Conservation (phyloP, 2,797 vertebrate species). For the Ptychobarbus kaznakovi region DNA sequence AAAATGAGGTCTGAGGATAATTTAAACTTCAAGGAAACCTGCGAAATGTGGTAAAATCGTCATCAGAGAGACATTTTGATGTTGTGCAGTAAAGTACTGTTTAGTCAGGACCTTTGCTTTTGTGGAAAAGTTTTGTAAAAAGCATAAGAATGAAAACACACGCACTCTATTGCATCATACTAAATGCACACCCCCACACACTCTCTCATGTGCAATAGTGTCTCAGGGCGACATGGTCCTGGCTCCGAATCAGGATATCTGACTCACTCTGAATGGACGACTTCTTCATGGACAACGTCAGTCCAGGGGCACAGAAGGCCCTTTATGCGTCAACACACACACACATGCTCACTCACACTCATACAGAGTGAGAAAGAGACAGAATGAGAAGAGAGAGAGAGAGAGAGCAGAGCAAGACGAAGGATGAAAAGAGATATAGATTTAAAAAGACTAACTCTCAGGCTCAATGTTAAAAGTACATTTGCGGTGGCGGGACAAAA, state of each 20-base stretch:
- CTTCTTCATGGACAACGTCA: conserved; percentile 75
- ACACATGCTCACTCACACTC: conserved; percentile 52
- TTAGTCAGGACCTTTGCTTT: not conserved
- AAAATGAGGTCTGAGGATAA: not conserved
- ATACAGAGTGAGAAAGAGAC: conserved; percentile 38
- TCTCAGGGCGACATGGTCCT: conserved; percentile 66
- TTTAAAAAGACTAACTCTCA: conserved; percentile 64
- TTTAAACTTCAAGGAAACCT: not conserved
- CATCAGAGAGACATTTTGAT: not conserved
- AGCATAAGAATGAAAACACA: conserved; percentile 7
- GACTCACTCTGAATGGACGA: conserved; percentile 80
- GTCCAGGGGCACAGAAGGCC: conserved; percentile 78
- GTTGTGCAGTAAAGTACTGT: not conserved
- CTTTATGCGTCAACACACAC: conserved; percentile 75
- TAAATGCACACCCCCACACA: conserved; percentile 47
- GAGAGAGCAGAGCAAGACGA: conserved; percentile 24
- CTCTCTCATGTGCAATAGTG: conserved; percentile 27
- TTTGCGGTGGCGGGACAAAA: conserved; percentile 62
- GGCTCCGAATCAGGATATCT: conserved; percentile 76
- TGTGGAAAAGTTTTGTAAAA: conserved; percentile 19
- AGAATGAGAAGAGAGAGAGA: conserved; percentile 14
- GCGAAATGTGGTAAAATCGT: not conserved
- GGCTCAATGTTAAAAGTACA: conserved; percentile 63
- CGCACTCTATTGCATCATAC: conserved; percentile 13
- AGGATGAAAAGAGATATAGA: conserved; percentile 63